These are phyloP conservation scores for Noctilio leporinus DNA, from an alignment of 2,113 vertebrate genomes.

Conservation along the genomic window DNA sequence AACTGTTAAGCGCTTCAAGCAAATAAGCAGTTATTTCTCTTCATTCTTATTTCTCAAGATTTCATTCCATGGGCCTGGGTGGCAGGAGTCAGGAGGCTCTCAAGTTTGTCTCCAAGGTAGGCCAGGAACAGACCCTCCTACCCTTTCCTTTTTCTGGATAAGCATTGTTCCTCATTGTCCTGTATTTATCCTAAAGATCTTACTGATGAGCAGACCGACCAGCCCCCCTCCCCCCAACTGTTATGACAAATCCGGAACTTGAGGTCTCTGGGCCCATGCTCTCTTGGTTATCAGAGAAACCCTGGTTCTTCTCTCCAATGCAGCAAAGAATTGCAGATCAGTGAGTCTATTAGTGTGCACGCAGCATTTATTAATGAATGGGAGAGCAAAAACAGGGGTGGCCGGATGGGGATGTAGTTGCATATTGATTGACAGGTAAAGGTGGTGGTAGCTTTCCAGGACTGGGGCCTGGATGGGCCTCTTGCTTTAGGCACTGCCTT, in stretches of 20 bases:
- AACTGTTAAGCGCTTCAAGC: not conserved
- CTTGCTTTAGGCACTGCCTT: no score
- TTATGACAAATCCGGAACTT: not conserved
- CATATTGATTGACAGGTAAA: no score
- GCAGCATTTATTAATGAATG: no score
- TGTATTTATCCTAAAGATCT: not conserved
- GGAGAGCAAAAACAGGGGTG: no score
- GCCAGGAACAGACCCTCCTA: not conserved
- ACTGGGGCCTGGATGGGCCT: no score
- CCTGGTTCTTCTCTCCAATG: no score
- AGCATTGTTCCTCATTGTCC: not conserved
- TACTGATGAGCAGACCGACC: not conserved
- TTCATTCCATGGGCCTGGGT: no score
- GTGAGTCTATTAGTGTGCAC: no score
- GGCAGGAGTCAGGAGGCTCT: not conserved
- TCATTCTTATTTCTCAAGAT: not conserved
- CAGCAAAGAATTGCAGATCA: no score
- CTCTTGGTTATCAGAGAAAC: no score
- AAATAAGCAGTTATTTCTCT: not conserved
- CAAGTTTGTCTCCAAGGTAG: not conserved
- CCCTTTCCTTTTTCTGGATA: not conserved
- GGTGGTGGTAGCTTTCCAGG: no score
- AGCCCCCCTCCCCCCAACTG: not conserved
- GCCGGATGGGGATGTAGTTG: no score
- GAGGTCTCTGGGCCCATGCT: not conserved